Percentiles rank a stretch among this genome's conserved stretches.
Conservation (phyloP, 2,113 vertebrate genomes). For the Pachycephala philippinensis region DNA sequence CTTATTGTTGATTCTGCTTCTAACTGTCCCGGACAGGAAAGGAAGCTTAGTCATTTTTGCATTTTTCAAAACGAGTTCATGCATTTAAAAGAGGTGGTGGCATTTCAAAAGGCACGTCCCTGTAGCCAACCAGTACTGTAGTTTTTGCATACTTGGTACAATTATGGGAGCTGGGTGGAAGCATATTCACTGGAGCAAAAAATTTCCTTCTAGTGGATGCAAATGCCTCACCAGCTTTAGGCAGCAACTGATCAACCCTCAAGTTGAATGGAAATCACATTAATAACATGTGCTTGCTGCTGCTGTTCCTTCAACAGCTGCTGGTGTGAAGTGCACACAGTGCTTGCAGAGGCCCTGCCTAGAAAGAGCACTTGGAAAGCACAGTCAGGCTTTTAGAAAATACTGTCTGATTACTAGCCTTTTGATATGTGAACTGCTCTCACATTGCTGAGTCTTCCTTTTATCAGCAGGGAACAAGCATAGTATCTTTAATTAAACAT, state of each 20-base stretch:
- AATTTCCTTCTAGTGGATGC: background rate
- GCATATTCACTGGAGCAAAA: background rate
- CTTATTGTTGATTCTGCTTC: background rate
- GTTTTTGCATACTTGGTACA: background rate
- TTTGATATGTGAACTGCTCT: background rate
- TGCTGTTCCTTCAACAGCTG: background rate
- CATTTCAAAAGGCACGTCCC: background rate
- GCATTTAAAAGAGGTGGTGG: background rate
- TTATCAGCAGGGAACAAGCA: background rate
- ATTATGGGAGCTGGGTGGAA: background rate
- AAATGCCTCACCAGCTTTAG: background rate
- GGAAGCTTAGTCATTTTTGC: background rate
- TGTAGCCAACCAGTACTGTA: background rate
- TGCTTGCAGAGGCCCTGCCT: background rate
- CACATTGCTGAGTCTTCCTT: background rate
- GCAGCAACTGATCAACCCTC: background rate
- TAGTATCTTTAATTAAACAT: background rate
- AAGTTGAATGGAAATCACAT: background rate
- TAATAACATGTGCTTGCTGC: background rate
- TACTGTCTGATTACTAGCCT: background rate
- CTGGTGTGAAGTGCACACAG: background rate
- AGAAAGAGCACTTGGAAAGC: background rate
- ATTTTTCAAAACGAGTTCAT: background rate
- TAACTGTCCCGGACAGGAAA: background rate
- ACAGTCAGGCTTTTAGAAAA: background rate